phyloP scores from a whole-genome alignment of 2,113 vertebrate species.

The Cephalopholis sonnerati region DNA sequence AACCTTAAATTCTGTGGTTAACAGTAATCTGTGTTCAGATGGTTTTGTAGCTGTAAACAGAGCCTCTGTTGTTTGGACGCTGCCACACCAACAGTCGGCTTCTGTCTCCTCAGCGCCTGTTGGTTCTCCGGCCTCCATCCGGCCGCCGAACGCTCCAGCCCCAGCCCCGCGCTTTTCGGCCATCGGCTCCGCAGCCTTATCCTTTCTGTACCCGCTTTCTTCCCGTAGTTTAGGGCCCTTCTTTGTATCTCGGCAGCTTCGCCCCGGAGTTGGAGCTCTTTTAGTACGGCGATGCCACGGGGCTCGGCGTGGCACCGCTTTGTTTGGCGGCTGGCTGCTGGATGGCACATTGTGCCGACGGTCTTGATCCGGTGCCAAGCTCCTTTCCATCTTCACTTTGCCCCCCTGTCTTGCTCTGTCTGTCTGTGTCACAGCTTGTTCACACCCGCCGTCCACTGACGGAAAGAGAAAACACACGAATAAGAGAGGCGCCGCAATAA shows the following conservation, averaged over 20 bases:
- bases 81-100: constrained; percentile 29
- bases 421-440: constrained; percentile 65
- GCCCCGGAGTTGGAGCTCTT: constrained; percentile 11
- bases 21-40: not conserved
- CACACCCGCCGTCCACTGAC: constrained; percentile 33
- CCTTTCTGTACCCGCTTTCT: constrained; percentile 34
- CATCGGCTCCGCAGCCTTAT: not conserved
- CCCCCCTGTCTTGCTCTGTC: constrained; percentile 44
- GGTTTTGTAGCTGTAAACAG: constrained; percentile 32
- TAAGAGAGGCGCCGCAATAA: not conserved
- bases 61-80: constrained; percentile 51
- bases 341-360: constrained; percentile 74
- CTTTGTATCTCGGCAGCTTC: constrained; percentile 42
- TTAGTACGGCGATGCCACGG: constrained; percentile 45
- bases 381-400: constrained; percentile 63
- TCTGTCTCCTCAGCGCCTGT: constrained; percentile 24
- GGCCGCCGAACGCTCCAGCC: not conserved
- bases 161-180: not conserved
- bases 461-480: constrained; percentile 32
- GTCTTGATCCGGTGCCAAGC: constrained; percentile 80
- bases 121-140: constrained; percentile 45
- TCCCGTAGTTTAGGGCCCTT: constrained; percentile 18
- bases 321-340: constrained; percentile 70
- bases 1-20: no score
- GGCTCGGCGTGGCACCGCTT: constrained; percentile 64